Evolutionary conservation across 2,113 vertebrate genomes (phyloP), one percentile per base, ranked within the genome.

Genomic region (Callopanchax toddi): DNA sequence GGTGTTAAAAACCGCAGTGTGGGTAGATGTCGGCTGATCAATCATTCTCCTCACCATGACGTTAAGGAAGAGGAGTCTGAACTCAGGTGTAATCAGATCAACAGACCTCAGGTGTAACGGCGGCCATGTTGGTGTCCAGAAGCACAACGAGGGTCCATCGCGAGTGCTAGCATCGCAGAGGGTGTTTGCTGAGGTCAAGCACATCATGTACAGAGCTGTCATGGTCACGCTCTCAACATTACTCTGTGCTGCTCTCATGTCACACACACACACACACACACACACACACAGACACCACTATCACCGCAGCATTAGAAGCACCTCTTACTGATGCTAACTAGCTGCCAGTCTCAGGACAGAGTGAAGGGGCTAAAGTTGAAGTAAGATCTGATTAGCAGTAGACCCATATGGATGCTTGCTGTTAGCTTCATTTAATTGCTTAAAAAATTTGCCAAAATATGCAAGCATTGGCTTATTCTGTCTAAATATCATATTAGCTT

Each of bases 231-330:
- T 95, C 95, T 92, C 78, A 64, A 92, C 82, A 93, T 94, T 94
- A 94, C 94, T 93, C 93, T 94, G 93, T 95, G 94, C 82, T 94
- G 95, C 96, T 95, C 96, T 97, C 97, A 95, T 93, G 82, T 91
- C 89, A 64, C 39, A 49, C 68, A 68, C 48, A 69, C 50, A 61
- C 49, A 34, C 26, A 56, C 45, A 37, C 67, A 18, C 40, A 61
- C 37, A 29, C 4, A 15, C 22, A 17, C 55, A 37, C 6, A 26
- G 3, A 26, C 26, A 26, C 26, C 51, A 40, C 69, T 48, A 54
- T 57, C 63, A 42, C 40, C 42, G 50, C 17, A 36, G 51, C 52
- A 18, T 26, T 55, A 74, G 56, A 57, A 25, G 68, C 39, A 49
- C 21, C 23, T 42, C 34, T 52, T 64, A n/a, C 20, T 75, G 18